These are phyloP conservation scores for Melanophora roralis DNA, from an alignment of 2,888 invertebrate species.

Conservation along the genomic window DNA sequence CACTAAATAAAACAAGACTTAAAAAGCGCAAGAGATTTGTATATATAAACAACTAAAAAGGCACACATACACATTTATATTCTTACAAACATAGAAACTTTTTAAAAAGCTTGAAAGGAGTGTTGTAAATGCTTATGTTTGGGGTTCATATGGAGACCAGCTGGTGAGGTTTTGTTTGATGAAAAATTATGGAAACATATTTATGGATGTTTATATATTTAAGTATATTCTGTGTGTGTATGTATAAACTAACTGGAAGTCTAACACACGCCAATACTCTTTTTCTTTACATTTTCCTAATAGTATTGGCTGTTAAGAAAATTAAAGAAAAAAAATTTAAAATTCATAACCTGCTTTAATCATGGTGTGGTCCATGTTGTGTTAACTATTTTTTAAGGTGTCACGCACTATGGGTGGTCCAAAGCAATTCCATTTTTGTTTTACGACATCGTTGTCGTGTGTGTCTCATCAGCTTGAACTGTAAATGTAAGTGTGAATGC, in stretches of 20 bases:
- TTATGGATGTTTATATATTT: too few species aligned
- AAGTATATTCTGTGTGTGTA: too few species aligned
- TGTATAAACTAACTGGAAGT: slow-evolving; percentile 11
- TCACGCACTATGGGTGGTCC: slow-evolving; percentile 71
- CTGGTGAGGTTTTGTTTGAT: slow-evolving; percentile 73
- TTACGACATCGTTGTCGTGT: background rate
- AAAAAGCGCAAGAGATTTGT: slow-evolving; percentile 40
- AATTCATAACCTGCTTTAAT: slow-evolving; percentile 71
- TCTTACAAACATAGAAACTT: too few species aligned
- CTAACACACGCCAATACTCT: slow-evolving; percentile 54
- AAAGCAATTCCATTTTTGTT: slow-evolving; percentile 33
- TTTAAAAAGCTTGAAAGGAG: too few species aligned
- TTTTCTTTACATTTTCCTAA: slow-evolving; percentile 11
- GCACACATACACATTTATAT: background rate
- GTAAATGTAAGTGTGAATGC: slow-evolving; percentile 46
- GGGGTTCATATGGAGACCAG: slow-evolving; percentile 59
- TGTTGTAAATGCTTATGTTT: slow-evolving; percentile 42
- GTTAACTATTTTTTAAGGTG: slow-evolving; percentile 64
- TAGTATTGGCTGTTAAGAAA: slow-evolving; percentile 23
- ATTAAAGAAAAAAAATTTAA: background rate
- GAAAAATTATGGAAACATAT: slow-evolving; percentile 71
- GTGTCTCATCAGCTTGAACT: slow-evolving; percentile 20
- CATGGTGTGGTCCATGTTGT: slow-evolving; percentile 62
- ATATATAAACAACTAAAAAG: slow-evolving; percentile 20
- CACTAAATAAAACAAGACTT: slow-evolving; percentile 63